A percentile compares a stretch with the other conserved stretches of the same genome.
These are phyloP conservation scores for Aptenodytes patagonicus DNA, from an alignment of 2,113 vertebrate species.

Conservation along the genomic window DNA sequence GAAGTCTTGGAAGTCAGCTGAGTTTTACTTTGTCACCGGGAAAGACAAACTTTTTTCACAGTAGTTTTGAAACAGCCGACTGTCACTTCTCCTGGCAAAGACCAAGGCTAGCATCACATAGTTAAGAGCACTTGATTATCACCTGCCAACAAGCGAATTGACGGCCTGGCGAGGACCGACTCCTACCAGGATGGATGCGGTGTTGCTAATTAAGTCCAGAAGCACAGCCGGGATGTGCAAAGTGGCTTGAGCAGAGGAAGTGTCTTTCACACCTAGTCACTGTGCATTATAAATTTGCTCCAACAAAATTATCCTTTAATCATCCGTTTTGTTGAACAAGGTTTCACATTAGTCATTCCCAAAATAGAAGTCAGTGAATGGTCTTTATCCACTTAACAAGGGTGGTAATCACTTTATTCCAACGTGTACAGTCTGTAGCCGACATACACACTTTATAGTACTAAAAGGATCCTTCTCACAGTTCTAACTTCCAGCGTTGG, in stretches of 20 bases:
- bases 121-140: background rate
- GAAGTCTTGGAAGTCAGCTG: background rate
- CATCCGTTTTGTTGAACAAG: background rate
- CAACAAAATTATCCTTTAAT: slow-evolving; percentile 51
- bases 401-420: slow-evolving; percentile 25
- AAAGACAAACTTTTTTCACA: background rate
- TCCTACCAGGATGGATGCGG: background rate
- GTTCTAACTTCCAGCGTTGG: background rate
- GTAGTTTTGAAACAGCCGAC: background rate
- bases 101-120: background rate
- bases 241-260: slow-evolving; percentile 3
- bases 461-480: background rate
- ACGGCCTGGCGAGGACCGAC: background rate
- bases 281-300: background rate
- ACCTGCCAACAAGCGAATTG: background rate
- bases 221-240: slow-evolving; percentile 2
- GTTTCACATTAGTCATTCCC: slow-evolving; percentile 17
- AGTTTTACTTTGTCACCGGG: background rate
- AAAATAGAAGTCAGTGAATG: slow-evolving; percentile 23
- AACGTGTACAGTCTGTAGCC: background rate
- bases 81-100: background rate
- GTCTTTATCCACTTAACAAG: slow-evolving; percentile 37
- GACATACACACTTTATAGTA: background rate
- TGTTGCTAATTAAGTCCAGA: slow-evolving; percentile 22
- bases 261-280: slow-evolving; percentile 35